Conservation (phyloP, 2,113 vertebrate species). For the Progne subis region DNA sequence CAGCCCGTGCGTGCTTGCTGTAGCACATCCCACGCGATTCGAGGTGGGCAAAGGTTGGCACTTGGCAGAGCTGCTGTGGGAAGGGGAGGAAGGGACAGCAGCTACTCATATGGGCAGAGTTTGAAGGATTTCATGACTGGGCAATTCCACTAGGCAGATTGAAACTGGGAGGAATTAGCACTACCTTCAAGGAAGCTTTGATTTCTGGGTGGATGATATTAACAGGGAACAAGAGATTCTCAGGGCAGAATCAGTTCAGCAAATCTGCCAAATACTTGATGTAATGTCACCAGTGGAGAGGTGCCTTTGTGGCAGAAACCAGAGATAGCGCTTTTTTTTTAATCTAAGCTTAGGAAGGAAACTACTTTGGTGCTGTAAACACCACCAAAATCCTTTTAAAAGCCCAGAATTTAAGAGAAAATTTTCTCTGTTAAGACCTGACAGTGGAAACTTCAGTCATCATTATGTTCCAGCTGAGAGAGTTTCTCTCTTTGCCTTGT, state of each 20-base stretch:
- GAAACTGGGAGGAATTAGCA: not conserved
- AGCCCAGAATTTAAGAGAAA: not conserved
- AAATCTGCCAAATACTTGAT: not conserved
- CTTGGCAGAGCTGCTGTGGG: not conserved
- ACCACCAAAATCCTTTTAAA: not conserved
- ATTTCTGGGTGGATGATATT: not conserved
- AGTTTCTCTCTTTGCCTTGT: not conserved
- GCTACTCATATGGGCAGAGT: not conserved
- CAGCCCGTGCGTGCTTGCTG: not conserved
- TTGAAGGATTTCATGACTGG: not conserved
- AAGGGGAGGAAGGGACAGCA: not conserved
- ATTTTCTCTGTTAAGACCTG: not conserved
- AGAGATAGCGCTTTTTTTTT: not conserved
- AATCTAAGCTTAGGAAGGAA: not conserved
- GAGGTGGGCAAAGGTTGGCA: not conserved
- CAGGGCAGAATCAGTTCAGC: not conserved
- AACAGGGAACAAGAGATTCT: not conserved
- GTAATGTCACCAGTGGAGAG: not conserved
- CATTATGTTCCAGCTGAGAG: not conserved
- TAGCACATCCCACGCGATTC: fast-evolving
- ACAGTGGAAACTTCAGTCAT: not conserved
- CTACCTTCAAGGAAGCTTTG: not conserved
- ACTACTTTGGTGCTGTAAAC: not conserved
- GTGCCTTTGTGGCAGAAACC: not conserved
- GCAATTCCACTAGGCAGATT: not conserved